Percentiles rank a stretch among this genome's conserved stretches.
These are phyloP conservation scores for Hypanus sabinus DNA, from an alignment of 2,113 vertebrate species.

Conservation along the genomic window DNA sequence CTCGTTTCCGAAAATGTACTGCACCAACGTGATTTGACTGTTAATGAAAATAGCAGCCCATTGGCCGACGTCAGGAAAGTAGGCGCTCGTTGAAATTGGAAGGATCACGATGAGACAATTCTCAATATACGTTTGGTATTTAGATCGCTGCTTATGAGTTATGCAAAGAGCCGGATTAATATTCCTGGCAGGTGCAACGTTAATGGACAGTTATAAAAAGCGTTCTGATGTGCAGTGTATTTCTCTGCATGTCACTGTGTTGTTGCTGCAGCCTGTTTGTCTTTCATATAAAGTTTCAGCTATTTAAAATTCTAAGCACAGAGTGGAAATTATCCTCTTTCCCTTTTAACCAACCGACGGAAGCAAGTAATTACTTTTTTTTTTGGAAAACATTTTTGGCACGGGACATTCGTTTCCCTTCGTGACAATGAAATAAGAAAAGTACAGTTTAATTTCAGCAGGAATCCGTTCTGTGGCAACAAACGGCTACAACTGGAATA, in stretches of 20 bases:
- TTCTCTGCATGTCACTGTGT: slow-evolving; percentile 12
- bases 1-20: background rate
- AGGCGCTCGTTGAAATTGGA: background rate
- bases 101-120: background rate
- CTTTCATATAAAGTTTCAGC: slow-evolving; percentile 38
- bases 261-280: slow-evolving; percentile 23
- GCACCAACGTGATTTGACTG: background rate
- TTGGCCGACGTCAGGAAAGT: background rate
- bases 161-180: slow-evolving; percentile 32
- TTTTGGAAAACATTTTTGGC: background rate
- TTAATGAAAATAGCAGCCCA: background rate
- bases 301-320: slow-evolving; percentile 38
- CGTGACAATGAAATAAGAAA: background rate
- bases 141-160: background rate
- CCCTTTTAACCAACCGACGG: slow-evolving; percentile 35
- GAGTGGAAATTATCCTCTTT: slow-evolving; percentile 21
- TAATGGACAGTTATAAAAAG: slow-evolving; percentile 3
- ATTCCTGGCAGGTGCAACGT: slow-evolving; percentile 35
- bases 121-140: background rate
- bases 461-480: background rate
- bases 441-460: background rate
- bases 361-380: slow-evolving; percentile 33
- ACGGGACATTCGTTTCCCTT: background rate
- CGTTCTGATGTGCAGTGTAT: slow-evolving; percentile 24
- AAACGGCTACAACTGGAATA: background rate